phyloP scores from a whole-genome alignment of 1,140 invertebrate species.

The Zaprionus taronus region DNA sequence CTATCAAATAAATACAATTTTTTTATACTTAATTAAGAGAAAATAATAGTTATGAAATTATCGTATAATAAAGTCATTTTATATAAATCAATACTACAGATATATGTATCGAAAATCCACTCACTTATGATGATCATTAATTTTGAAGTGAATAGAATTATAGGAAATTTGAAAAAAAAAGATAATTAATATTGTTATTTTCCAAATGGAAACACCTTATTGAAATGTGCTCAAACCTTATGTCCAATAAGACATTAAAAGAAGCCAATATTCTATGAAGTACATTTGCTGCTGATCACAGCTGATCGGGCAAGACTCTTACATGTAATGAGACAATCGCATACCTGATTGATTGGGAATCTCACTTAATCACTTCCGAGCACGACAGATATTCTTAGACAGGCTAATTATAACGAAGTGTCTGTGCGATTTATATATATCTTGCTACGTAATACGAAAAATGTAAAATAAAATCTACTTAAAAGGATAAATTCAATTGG shows the following conservation, averaged over 20 bases:
- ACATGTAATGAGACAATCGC: slow-evolving; percentile 28
- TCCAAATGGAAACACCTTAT: no score
- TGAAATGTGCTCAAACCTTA: no score
- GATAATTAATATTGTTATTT: no score
- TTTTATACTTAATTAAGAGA: no score
- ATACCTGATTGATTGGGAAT: slow-evolving; percentile 53
- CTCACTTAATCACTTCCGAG: slow-evolving; percentile 69
- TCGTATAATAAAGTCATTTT: no score
- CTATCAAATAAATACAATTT: no score
- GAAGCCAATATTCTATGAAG: neutral
- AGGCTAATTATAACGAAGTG: slow-evolving; percentile 1
- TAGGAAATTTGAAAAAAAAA: no score
- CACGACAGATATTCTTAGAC: slow-evolving; percentile 56
- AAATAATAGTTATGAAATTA: no score
- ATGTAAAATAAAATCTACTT: slow-evolving; percentile 50
- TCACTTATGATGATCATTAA: no score
- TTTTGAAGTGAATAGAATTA: no score
- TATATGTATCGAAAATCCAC: no score
- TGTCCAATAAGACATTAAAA: neutral
- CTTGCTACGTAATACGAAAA: slow-evolving; percentile 36
- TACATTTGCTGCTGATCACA: slow-evolving; percentile 5
- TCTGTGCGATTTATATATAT: slow-evolving; percentile 30
- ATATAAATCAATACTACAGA: no score
- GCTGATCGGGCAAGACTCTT: slow-evolving; percentile 1
- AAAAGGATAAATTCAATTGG: slow-evolving; percentile 71